A percentile compares a stretch with the other conserved stretches of the same genome.
These are phyloP conservation scores for Muraenolepis orangiensis DNA, from an alignment of 2,797 vertebrate species.

Conservation along the genomic window DNA sequence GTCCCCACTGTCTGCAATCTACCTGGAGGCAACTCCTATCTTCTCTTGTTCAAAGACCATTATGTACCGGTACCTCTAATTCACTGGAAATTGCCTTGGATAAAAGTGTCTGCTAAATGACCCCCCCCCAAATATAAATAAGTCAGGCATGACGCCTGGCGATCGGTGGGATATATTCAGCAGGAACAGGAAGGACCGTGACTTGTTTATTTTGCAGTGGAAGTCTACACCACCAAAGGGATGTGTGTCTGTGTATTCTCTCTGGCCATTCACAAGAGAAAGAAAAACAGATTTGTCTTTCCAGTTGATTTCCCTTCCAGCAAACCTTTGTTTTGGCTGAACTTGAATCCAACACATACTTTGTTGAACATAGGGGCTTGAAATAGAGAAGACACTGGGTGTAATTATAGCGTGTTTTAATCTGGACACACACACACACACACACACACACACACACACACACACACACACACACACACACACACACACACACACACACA, in stretches of 20 bases:
- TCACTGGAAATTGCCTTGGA: neutral
- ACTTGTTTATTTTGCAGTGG: neutral
- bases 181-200: neutral
- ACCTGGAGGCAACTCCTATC: neutral
- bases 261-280: neutral
- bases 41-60: neutral
- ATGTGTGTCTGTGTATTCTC: neutral
- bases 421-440: no score
- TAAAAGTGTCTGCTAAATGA: neutral
- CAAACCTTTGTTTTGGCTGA: neutral
- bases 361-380: neutral
- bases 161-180: neutral
- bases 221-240: neutral
- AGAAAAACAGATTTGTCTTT: neutral
- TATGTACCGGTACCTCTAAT: neutral
- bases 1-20: neutral
- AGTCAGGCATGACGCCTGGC: neutral
- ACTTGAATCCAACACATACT: neutral
- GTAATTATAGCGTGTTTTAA: neutral
- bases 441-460: no score
- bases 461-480: no score
- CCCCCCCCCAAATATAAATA: neutral
- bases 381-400: neutral
- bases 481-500: no score
- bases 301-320: neutral